A percentile compares a stretch with the other conserved stretches of the same genome.
phyloP scores from a whole-genome alignment of 2,113 vertebrate species.

The Leptobrachium ailaonicum region DNA sequence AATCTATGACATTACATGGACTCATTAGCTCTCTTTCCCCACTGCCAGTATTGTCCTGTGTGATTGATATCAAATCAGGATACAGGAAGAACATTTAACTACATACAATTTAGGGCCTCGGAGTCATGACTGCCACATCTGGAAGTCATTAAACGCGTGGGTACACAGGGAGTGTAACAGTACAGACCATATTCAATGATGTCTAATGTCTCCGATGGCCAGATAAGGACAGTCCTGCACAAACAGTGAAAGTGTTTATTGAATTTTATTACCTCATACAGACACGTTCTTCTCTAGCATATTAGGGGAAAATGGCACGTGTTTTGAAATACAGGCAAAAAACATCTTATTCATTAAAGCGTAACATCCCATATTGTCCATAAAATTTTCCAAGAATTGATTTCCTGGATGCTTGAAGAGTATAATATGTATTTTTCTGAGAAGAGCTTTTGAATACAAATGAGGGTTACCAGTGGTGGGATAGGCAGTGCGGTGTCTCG shows the following conservation, averaged over 20 bases:
- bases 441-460: too few species aligned
- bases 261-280: slow-evolving; percentile 37
- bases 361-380: neutral
- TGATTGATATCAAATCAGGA: slow-evolving; percentile 53
- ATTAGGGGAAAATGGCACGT: neutral
- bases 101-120: slow-evolving; percentile 54
- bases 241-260: slow-evolving; percentile 72
- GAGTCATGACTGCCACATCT: slow-evolving; percentile 77
- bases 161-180: slow-evolving; percentile 54
- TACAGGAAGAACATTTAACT: slow-evolving; percentile 53
- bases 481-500: too few species aligned
- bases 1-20: slow-evolving; percentile 6
- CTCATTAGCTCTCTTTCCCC: slow-evolving; percentile 28
- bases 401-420: too few species aligned
- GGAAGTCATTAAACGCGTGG: slow-evolving; percentile 73
- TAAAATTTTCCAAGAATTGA: neutral
- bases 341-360: neutral
- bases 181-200: slow-evolving; percentile 53
- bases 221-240: slow-evolving; percentile 67
- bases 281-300: neutral
- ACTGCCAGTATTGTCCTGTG: slow-evolving; percentile 56
- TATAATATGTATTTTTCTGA: too few species aligned
- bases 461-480: too few species aligned
- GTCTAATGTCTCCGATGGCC: slow-evolving; percentile 68
- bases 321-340: neutral